Evolutionary conservation across 2,113 vertebrate species (phyloP), one percentile per base, ranked within the genome.

Genomic region (Cacatua alba): DNA sequence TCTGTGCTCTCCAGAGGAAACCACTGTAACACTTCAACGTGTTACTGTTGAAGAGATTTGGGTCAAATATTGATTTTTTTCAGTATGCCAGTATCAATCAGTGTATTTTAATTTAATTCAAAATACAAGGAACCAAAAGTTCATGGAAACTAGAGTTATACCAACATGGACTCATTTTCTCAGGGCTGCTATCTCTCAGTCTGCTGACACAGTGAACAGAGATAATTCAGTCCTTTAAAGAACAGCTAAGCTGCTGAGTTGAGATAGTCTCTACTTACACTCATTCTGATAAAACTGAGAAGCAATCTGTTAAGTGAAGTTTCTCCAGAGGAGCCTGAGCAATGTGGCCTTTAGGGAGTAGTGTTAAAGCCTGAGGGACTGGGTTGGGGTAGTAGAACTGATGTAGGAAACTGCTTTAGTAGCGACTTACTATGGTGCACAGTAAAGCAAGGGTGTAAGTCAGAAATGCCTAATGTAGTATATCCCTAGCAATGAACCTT

Each of bases 71-170:
- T 69, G 94, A 85, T 90, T 95, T 87, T 93, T 92, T 37, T 69
- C 53, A 29, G 75, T 92, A 82, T 91, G 89, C 43, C 88, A 86
- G 44, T 94, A 94, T 80, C 76, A 95, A 88, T 94, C 53, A 70
- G 52, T 92, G 71, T 78, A 71, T 95, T 97, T 97, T 88, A 92
- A 96, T 94, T 92, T 90, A 95, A 91, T 95, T 88, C 75, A 95
- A 86, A 92, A 86, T 94, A 71, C 11, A 85, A 86, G 55, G 29
- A 81, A 46, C 17, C 26, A 62, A 68, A 62, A 92, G 82, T 90
- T 94, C 19, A 8, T 72, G 63, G 64, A 62, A 80, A 39, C 31
- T 39, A 43, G 35, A 88, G 23, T 90, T 89, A 77, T 21, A 83
- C 31, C 1, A 7, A 76, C 78, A 65, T 46, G 39, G 62, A 70